phyloP scores from a whole-genome alignment of 1,140 invertebrate genomes.

The Sipha flava region DNA sequence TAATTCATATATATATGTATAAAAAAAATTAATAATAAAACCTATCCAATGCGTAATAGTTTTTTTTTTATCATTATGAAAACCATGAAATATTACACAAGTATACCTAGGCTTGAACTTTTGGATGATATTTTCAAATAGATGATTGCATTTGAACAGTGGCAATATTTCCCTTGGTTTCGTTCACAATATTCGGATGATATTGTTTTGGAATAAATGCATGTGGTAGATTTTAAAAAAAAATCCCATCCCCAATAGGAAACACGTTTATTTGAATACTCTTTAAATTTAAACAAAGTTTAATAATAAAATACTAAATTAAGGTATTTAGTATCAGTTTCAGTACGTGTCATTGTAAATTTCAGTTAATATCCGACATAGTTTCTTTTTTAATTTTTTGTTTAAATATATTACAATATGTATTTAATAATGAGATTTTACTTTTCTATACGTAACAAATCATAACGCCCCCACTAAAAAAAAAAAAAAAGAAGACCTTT shows the following conservation, averaged over 20 bases:
- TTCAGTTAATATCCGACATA: neutral
- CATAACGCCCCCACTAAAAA: no score
- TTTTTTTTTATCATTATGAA: no score
- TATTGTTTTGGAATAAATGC: neutral
- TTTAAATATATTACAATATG: neutral
- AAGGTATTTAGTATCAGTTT: neutral
- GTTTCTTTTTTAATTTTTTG: neutral
- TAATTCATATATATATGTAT: no score
- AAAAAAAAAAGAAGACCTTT: no score
- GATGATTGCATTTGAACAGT: neutral
- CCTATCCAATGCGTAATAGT: no score
- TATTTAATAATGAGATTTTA: no score
- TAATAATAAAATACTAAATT: neutral
- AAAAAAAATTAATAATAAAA: no score
- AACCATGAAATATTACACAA: no score
- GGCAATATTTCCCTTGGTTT: neutral
- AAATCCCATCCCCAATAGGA: neutral
- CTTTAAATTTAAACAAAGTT: neutral
- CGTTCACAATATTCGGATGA: neutral
- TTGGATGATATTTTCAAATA: no score
- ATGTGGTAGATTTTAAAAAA: neutral
- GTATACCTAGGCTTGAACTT: no score
- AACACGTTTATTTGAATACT: neutral
- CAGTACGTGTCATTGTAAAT: neutral
- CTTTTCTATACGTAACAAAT: no score